Percentiles rank a stretch among this genome's conserved stretches.
These are phyloP conservation scores for Venturia canescens DNA, from an alignment of 1,140 invertebrate genomes.

Conservation along the genomic window DNA sequence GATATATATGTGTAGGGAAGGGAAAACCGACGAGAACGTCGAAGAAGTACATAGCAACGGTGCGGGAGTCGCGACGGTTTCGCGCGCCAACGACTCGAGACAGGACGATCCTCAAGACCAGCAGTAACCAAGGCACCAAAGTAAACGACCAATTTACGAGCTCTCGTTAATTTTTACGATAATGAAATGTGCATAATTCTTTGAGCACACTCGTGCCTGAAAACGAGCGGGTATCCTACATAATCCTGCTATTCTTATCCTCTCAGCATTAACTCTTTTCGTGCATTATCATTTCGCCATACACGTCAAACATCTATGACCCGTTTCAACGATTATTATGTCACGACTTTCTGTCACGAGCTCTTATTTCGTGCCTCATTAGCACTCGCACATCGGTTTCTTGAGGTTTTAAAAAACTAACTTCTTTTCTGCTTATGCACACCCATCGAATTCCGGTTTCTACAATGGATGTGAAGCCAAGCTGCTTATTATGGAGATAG, in stretches of 20 bases:
- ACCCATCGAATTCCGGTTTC: too few species aligned
- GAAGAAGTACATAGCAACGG: not conserved
- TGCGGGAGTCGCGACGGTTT: conserved; percentile 34
- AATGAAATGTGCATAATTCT: conserved; percentile 61
- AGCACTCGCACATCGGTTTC: too few species aligned
- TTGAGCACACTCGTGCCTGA: conserved; percentile 23
- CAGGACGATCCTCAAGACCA: not conserved
- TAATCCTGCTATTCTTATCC: conserved; percentile 24
- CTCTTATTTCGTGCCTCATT: too few species aligned
- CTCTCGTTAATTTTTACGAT: conserved; percentile 54
- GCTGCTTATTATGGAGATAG: too few species aligned
- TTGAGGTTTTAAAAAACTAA: too few species aligned
- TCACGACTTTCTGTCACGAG: too few species aligned
- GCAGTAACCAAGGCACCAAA: conserved; percentile 25
- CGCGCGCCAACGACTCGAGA: conserved; percentile 31
- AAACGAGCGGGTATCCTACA: not conserved
- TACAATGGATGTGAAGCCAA: too few species aligned
- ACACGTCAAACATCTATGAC: not conserved
- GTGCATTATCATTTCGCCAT: not conserved
- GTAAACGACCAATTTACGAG: conserved; percentile 54
- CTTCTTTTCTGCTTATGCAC: too few species aligned
- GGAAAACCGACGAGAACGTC: not conserved
- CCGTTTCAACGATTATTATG: too few species aligned
- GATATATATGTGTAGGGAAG: not conserved
- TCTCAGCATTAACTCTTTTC: conserved; percentile 3